Conservation (phyloP, 2,888 invertebrate species). For the Athalia cordata region DNA sequence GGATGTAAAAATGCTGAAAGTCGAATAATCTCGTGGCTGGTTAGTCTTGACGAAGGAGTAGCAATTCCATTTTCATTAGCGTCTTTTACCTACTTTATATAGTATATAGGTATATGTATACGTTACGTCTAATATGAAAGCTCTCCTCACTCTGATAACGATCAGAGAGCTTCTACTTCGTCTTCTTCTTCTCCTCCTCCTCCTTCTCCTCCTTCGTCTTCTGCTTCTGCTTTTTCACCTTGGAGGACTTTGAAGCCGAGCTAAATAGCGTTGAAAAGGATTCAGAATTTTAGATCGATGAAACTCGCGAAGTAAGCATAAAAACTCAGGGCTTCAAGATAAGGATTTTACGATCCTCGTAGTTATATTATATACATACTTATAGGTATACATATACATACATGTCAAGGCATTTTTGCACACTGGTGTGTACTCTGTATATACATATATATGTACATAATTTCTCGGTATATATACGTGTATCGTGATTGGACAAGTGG, state of each 20-base stretch:
- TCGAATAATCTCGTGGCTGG: background rate
- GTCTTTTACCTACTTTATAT: background rate
- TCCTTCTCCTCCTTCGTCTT: too few species aligned
- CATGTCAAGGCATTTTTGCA: too few species aligned
- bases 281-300: background rate
- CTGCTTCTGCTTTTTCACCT: too few species aligned
- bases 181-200: too few species aligned
- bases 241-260: background rate
- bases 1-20: too few species aligned
- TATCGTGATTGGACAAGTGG: constrained; percentile 24
- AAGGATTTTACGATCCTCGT: constrained; percentile 14
- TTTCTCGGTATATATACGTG: background rate
- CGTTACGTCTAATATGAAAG: background rate
- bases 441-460: background rate
- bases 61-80: constrained; percentile 21
- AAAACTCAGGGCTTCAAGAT: background rate
- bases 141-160: too few species aligned
- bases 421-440: background rate
- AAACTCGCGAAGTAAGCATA: too few species aligned
- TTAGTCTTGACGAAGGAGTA: background rate
- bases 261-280: background rate
- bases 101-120: background rate
- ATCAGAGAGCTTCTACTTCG: too few species aligned
- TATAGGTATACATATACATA: too few species aligned
- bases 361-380: background rate